phyloP scores from a whole-genome alignment of 1,140 invertebrate species.

The Nasonia vitripennis region DNA sequence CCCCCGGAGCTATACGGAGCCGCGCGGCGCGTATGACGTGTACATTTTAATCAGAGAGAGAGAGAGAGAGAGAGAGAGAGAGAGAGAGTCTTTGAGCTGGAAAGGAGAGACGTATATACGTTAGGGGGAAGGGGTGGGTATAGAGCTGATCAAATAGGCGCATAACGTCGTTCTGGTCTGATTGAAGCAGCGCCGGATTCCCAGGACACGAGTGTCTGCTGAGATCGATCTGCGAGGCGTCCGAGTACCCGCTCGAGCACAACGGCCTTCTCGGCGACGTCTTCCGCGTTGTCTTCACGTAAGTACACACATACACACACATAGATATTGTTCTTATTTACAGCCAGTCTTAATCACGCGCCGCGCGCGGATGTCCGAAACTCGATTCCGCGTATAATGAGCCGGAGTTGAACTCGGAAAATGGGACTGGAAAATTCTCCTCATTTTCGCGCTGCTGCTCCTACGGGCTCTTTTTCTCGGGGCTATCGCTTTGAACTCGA shows the following conservation, averaged over 20 bases:
- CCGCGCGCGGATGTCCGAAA: too few relatives aligned
- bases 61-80: too few relatives aligned
- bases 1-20: neutral
- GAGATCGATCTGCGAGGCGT: conserved; percentile 67
- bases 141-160: neutral
- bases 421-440: too few relatives aligned
- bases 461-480: neutral
- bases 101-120: too few relatives aligned
- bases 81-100: too few relatives aligned
- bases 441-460: neutral
- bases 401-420: too few relatives aligned
- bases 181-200: conserved; percentile 61
- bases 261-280: conserved; percentile 67
- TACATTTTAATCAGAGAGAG: too few relatives aligned
- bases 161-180: neutral
- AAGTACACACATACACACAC: conserved; percentile 43
- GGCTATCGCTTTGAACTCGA: neutral
- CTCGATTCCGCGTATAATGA: too few relatives aligned
- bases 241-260: conserved; percentile 57
- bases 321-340: neutral
- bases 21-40: neutral
- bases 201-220: conserved; percentile 65
- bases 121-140: neutral
- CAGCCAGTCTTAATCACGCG: too few relatives aligned
- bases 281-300: conserved; percentile 66